A percentile compares a stretch with the other conserved stretches of the same genome.
phyloP scores from a whole-genome alignment of 2,113 vertebrate species.

The Etheostoma spectabile region DNA sequence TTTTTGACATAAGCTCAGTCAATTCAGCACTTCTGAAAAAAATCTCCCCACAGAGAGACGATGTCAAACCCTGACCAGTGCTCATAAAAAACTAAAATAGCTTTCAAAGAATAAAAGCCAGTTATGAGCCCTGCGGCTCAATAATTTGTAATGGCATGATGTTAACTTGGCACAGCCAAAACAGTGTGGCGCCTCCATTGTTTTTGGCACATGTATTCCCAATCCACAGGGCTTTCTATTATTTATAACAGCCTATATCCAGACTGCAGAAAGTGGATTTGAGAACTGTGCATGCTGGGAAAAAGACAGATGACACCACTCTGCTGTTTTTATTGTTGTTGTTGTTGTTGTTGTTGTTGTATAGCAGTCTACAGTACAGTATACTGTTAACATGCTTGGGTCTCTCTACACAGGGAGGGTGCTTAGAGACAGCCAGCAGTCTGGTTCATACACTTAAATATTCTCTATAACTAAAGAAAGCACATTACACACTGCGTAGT shows the following conservation, averaged over 20 bases:
- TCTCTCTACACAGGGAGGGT: conserved; percentile 38
- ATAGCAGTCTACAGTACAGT: conserved; percentile 21
- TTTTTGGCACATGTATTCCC: conserved; percentile 69
- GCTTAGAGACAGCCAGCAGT: conserved; percentile 30
- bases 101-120: conserved; percentile 61
- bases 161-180: conserved; percentile 50
- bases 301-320: conserved; percentile 69
- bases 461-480: no score
- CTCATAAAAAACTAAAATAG: conserved; percentile 56
- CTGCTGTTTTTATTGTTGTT: conserved; percentile 35
- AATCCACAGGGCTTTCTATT: conserved; percentile 62
- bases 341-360: conserved; percentile 32
- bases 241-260: conserved; percentile 69
- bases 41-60: conserved; percentile 9
- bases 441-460: conserved; percentile 6
- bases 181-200: conserved; percentile 46
- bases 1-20: conserved; percentile 39
- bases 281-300: conserved; percentile 64
- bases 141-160: conserved; percentile 66
- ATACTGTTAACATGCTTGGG: conserved; percentile 34
- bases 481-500: no score
- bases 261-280: conserved; percentile 48
- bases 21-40: conserved; percentile 32
- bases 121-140: conserved; percentile 50
- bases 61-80: conserved; percentile 20